Conservation (phyloP, 2,113 vertebrate species). For the Amphilophus citrinellus region DNA sequence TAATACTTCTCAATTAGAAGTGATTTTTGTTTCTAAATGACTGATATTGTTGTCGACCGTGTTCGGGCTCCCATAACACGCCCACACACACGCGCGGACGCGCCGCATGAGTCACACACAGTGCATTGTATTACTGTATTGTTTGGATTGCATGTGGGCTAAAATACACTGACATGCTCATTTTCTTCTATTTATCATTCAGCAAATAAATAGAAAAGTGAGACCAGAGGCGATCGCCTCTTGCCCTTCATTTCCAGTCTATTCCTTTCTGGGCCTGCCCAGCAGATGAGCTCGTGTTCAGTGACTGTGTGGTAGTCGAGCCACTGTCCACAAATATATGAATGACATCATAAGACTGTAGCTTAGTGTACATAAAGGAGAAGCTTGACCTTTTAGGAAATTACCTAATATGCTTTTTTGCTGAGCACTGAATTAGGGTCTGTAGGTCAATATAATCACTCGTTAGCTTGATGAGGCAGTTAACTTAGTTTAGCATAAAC, state of each 20-base stretch:
- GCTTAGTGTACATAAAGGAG: not conserved
- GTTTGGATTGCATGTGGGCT: constrained; percentile 60
- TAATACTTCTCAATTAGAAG: constrained; percentile 65
- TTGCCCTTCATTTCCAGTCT: not conserved
- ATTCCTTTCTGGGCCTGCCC: not conserved
- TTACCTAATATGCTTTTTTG: not conserved
- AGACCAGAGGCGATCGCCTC: constrained; percentile 27
- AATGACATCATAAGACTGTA: not conserved
- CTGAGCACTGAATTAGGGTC: not conserved
- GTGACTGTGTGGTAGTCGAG: not conserved
- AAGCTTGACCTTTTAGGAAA: not conserved
- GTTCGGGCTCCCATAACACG: constrained; percentile 35
- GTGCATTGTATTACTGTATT: constrained; percentile 51
- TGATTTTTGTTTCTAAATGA: constrained; percentile 60
- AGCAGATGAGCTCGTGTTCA: not conserved
- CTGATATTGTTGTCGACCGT: constrained; percentile 63
- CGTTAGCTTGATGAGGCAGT: not conserved
- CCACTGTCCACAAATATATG: not conserved
- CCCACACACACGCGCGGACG: constrained; percentile 38
- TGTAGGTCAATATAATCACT: not conserved
- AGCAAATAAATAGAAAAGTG: constrained; percentile 62
- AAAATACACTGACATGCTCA: constrained; percentile 60
- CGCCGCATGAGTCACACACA: constrained; percentile 46
- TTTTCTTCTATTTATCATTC: constrained; percentile 59
- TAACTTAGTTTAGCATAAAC: not conserved